Evolutionary conservation across 2,888 invertebrate genomes (phyloP).

Genomic region (Tiliacea citrago): DNA sequence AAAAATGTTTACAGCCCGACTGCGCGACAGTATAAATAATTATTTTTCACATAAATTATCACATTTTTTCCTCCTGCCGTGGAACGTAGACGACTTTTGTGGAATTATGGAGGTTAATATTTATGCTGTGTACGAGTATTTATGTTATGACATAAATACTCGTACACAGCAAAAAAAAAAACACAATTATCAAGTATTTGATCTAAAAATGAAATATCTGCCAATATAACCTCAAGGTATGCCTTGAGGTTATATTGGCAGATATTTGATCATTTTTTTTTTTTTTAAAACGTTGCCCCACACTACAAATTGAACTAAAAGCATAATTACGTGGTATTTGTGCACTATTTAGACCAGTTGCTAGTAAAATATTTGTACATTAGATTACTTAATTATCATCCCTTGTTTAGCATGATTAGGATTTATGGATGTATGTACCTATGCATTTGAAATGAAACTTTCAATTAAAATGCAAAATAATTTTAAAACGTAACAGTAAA

Average conservation of each 20-base stretch:
- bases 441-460: constrained; percentile 5
- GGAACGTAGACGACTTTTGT: neutral
- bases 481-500: neutral
- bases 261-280: no score
- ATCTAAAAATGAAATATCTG: no score
- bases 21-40: neutral
- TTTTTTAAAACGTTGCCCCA: no score
- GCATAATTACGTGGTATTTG: neutral
- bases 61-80: neutral
- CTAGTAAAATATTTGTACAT: neutral
- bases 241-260: neutral
- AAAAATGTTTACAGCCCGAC: neutral
- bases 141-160: no score
- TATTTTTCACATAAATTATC: no score
- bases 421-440: neutral
- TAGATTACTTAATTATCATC: neutral
- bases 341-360: neutral
- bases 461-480: neutral
- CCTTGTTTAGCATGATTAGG: neutral
- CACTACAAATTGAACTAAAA: neutral
- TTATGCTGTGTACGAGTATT: neutral
- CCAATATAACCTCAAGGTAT: no score
- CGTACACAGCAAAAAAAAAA: no score
- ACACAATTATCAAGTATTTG: no score
- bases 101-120: neutral